These are phyloP conservation scores for Bilobella aurantiaca DNA, from an alignment of 1,140 invertebrate genomes.

Conservation along the genomic window DNA sequence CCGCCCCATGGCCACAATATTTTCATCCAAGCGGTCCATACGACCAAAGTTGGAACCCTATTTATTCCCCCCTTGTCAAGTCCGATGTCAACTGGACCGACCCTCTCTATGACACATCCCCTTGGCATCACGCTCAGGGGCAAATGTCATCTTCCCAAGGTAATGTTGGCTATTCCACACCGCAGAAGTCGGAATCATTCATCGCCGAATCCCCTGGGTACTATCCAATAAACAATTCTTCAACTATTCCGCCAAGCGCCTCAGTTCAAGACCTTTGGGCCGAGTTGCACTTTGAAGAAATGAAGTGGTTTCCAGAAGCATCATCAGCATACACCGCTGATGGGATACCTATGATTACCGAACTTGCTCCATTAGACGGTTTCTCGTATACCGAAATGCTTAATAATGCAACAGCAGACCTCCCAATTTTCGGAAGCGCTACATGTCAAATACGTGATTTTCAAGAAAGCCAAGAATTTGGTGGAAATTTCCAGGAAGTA, in stretches of 20 bases:
- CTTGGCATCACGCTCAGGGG: background rate
- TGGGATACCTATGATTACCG: background rate
- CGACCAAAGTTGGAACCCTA: background rate
- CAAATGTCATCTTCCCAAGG: background rate
- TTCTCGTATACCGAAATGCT: slow-evolving; percentile 1
- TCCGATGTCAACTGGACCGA: slow-evolving; percentile 6
- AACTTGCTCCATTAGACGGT: background rate
- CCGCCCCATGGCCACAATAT: background rate
- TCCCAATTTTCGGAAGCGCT: background rate
- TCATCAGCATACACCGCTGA: background rate
- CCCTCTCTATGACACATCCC: background rate
- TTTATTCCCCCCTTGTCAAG: background rate
- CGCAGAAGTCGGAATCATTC: too few relatives aligned
- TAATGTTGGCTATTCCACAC: background rate
- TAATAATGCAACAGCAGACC: background rate
- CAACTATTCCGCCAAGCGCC: background rate
- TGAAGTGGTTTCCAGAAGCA: slow-evolving; percentile 1
- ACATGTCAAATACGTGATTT: too few relatives aligned
- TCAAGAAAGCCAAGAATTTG: too few relatives aligned
- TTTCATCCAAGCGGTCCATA: background rate
- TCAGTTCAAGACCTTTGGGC: slow-evolving; percentile 6
- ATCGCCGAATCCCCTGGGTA: background rate
- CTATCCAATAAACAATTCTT: slow-evolving; percentile 1
- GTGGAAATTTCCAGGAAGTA: too few relatives aligned
- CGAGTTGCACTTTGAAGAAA: background rate